phyloP scores from a whole-genome alignment of 2,888 invertebrate species.

The Rapana venosa region DNA sequence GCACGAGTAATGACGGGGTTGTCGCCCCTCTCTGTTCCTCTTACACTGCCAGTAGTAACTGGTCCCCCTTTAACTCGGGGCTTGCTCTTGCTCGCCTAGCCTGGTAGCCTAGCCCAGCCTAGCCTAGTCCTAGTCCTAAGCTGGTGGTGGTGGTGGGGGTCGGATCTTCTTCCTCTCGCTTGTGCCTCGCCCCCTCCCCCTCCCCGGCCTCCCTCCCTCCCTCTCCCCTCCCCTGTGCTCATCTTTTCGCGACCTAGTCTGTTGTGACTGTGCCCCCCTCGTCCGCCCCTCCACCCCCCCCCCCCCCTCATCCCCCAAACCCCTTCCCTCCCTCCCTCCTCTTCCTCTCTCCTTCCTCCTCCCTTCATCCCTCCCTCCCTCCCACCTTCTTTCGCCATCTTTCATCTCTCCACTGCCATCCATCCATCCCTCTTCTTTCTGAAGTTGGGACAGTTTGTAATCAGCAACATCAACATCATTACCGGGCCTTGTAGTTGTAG shows the following conservation, averaged over 20 bases:
- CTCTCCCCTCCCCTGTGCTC: slow-evolving; percentile 14
- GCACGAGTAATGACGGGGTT: slow-evolving; percentile 44
- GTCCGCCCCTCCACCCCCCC: too few relatives aligned
- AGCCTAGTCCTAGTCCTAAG: too few relatives aligned
- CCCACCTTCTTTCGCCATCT: background rate
- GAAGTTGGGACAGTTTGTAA: slow-evolving; percentile 31
- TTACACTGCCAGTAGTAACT: too few relatives aligned
- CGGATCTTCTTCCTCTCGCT: background rate
- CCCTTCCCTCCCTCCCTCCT: background rate
- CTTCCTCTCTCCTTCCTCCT: background rate
- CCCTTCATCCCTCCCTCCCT: background rate
- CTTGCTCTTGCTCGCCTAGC: too few relatives aligned
- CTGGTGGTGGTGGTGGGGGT: too few relatives aligned
- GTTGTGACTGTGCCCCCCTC: background rate
- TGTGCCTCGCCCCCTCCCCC: slow-evolving; percentile 21
- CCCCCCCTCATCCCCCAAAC: too few relatives aligned
- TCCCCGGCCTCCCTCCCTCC: background rate
- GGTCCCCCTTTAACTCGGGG: too few relatives aligned
- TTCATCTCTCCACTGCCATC: background rate
- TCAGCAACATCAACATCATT: slow-evolving; percentile 24
- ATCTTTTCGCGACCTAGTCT: background rate
- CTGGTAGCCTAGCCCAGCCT: too few relatives aligned
- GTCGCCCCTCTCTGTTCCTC: slow-evolving; percentile 10
- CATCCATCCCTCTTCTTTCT: background rate
- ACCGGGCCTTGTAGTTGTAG: background rate